Percentiles rank a stretch among this genome's conserved stretches.
These are phyloP conservation scores for Dipodomys merriami DNA, from an alignment of 2,113 vertebrate species.

Conservation along the genomic window DNA sequence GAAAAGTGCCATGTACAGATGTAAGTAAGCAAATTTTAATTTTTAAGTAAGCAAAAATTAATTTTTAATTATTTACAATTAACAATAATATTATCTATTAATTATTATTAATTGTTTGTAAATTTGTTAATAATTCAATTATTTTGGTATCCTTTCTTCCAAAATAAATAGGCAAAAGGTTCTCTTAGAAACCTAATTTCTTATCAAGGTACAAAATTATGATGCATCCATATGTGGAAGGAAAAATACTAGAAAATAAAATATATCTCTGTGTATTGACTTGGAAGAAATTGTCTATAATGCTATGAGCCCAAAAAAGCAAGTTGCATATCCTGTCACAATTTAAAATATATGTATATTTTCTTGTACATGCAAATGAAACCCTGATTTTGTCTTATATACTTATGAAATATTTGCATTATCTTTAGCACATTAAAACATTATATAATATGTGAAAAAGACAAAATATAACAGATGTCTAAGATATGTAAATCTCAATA, in stretches of 20 bases:
- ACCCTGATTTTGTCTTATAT: neutral
- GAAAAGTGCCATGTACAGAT: neutral
- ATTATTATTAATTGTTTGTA: too few species aligned
- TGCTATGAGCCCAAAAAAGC: neutral
- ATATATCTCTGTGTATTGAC: neutral
- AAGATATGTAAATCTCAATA: conserved; percentile 37
- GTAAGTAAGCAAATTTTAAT: neutral
- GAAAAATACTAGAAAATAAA: conserved; percentile 33
- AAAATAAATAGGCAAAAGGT: neutral
- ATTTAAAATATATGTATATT: neutral
- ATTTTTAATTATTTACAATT: too few species aligned
- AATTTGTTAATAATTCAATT: neutral
- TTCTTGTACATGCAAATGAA: neutral
- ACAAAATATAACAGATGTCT: neutral
- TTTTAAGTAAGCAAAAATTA: too few species aligned
- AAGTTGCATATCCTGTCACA: neutral
- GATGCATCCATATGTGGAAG: neutral
- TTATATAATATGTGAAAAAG: neutral
- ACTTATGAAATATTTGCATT: neutral
- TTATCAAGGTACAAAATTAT: neutral
- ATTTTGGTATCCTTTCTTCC: neutral
- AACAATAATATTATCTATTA: too few species aligned
- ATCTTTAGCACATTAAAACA: neutral
- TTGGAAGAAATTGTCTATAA: conserved; percentile 38
- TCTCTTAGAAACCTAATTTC: neutral